These are phyloP conservation scores for Spea bombifrons DNA, from an alignment of 2,113 vertebrate genomes.

Conservation along the genomic window DNA sequence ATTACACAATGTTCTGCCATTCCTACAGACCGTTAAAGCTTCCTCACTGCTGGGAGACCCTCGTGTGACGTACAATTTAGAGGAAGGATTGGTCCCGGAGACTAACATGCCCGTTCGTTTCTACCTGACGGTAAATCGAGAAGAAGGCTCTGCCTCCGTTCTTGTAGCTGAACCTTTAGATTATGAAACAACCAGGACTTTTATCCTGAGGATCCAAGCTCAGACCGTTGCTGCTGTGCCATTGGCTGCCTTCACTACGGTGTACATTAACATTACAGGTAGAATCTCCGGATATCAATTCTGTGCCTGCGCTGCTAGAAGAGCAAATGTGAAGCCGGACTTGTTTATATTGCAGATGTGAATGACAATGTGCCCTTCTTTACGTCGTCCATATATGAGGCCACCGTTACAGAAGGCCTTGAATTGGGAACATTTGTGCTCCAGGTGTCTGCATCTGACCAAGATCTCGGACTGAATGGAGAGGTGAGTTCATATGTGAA, in stretches of 20 bases:
- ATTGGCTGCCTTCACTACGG: slow-evolving; percentile 74
- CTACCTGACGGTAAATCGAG: slow-evolving; percentile 83
- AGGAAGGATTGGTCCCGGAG: slow-evolving; percentile 83
- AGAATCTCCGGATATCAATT: too few relatives aligned
- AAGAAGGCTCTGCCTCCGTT: slow-evolving; percentile 80
- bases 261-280: slow-evolving; percentile 82
- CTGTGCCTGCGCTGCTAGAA: too few relatives aligned
- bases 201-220: slow-evolving; percentile 76
- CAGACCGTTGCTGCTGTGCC: slow-evolving; percentile 83
- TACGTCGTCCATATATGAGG: too few relatives aligned
- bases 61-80: slow-evolving; percentile 80
- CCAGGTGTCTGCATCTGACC: too few relatives aligned
- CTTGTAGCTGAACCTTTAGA: slow-evolving; percentile 82
- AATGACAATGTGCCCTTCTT: too few relatives aligned
- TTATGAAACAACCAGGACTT: slow-evolving; percentile 83
- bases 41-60: slow-evolving; percentile 81
- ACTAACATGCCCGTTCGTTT: slow-evolving; percentile 85
- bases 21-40: slow-evolving; percentile 78
- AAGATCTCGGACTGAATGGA: too few relatives aligned
- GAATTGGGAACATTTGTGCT: too few relatives aligned
- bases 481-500: too few relatives aligned
- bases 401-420: too few relatives aligned
- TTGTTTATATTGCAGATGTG: too few relatives aligned
- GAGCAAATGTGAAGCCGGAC: too few relatives aligned
- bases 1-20: not conserved